Conservation (phyloP, 2,888 invertebrate species). For the Noctua comes region DNA sequence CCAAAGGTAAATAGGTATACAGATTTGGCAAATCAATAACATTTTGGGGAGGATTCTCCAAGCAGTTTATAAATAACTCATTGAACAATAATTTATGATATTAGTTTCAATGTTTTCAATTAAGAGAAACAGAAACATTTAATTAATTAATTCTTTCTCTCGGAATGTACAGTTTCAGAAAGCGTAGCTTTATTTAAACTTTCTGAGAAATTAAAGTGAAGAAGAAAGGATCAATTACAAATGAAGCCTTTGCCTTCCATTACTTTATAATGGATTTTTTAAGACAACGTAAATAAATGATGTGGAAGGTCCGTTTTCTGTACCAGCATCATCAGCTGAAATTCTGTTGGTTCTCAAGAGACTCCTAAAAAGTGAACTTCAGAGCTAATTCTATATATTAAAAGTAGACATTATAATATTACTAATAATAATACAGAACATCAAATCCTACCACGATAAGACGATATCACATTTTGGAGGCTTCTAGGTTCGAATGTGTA, state of each 20-base stretch:
- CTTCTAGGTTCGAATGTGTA: neutral
- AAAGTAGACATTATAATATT: neutral
- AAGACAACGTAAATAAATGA: conserved; percentile 21
- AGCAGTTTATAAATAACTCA: conserved; percentile 25
- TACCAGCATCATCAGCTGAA: neutral
- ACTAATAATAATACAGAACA: neutral
- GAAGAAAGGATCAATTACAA: conserved; percentile 38
- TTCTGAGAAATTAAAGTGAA: conserved; percentile 25
- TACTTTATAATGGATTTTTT: conserved; percentile 20
- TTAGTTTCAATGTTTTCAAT: conserved; percentile 2
- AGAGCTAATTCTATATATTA: neutral
- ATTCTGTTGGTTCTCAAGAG: neutral
- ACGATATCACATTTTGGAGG: neutral
- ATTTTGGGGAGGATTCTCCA: neutral
- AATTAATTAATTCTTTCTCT: conserved; percentile 11
- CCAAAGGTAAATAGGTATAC: neutral
- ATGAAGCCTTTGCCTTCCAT: conserved; percentile 29
- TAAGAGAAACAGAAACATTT: neutral
- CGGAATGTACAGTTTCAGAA: conserved; percentile 9
- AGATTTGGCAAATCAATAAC: neutral
- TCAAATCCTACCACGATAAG: conserved; percentile 11
- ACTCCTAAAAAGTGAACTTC: neutral
- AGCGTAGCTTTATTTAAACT: conserved; percentile 27
- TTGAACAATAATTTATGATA: neutral
- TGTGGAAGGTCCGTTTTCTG: conserved; percentile 3